A percentile compares a stretch with the other conserved stretches of the same genome.
Conservation (phyloP, 2,888 invertebrate species). For the Geotrupes spiniger region DNA sequence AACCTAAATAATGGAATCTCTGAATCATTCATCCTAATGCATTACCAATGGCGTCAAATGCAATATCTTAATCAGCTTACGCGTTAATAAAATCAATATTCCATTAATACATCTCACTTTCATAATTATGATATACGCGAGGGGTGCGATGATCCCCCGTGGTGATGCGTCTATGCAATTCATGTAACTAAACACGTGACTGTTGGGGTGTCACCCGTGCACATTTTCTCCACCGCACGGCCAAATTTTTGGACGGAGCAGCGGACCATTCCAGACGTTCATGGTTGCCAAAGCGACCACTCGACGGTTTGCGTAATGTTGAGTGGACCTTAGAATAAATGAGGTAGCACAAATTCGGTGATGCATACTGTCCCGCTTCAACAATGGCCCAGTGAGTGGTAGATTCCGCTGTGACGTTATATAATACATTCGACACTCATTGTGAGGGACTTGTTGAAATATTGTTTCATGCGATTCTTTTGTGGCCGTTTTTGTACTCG, state of each 20-base stretch:
- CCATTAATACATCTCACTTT: conserved; percentile 28
- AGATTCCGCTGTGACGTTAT: conserved; percentile 1
- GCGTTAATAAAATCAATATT: conserved; percentile 30
- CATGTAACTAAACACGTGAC: conserved; percentile 11
- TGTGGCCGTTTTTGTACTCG: background rate
- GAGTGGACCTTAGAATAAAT: conserved; percentile 31
- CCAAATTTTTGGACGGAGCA: background rate
- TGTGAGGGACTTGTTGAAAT: conserved; percentile 3
- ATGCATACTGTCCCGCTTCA: conserved; percentile 36
- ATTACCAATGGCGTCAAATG: background rate
- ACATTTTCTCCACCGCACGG: background rate
- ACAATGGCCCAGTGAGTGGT: background rate
- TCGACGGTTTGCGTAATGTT: conserved; percentile 1
- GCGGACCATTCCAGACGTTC: background rate
- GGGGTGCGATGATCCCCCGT: conserved; percentile 23
- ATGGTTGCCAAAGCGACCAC: background rate
- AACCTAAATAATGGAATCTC: too few relatives aligned
- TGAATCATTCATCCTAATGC: too few relatives aligned
- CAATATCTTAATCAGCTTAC: conserved; percentile 17
- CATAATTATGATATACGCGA: conserved; percentile 28
- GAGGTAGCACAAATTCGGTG: conserved; percentile 46
- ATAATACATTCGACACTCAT: conserved; percentile 4
- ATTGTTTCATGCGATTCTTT: conserved; percentile 14
- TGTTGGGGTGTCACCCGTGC: conserved; percentile 2
- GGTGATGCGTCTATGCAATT: conserved; percentile 12